Conservation (phyloP, 2,113 vertebrate species). For the Xerus inauris region DNA sequence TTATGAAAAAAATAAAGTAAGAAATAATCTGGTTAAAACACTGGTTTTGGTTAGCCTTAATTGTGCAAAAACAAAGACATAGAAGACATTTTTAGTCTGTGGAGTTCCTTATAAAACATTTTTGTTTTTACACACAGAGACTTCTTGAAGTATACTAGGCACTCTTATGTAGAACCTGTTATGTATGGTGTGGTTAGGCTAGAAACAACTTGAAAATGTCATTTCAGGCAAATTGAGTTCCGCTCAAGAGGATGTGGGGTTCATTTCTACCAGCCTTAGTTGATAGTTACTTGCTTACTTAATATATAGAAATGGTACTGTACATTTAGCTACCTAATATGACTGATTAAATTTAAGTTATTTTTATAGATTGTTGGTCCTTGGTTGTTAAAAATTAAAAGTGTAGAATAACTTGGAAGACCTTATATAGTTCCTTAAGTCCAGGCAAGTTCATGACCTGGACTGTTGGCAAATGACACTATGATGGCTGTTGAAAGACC, state of each 20-base stretch:
- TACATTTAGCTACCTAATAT: neutral
- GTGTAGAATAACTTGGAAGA: neutral
- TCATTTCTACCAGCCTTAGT: neutral
- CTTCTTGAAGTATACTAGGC: neutral
- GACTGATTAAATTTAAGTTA: neutral
- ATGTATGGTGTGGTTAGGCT: neutral
- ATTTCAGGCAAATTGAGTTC: neutral
- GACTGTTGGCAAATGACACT: slow-evolving; percentile 32
- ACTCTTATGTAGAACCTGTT: neutral
- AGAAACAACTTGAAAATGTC: neutral
- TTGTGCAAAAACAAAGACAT: neutral
- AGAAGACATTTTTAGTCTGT: neutral
- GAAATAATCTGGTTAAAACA: neutral
- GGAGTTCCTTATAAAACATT: neutral
- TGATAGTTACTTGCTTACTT: neutral
- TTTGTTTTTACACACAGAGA: neutral
- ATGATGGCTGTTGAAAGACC: slow-evolving; percentile 48
- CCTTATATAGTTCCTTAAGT: slow-evolving; percentile 4
- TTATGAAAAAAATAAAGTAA: slow-evolving; percentile 18
- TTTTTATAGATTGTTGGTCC: neutral
- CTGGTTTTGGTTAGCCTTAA: neutral
- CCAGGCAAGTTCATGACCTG: neutral
- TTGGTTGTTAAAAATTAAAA: neutral
- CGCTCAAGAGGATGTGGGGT: neutral
- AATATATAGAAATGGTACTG: neutral